These are phyloP conservation scores for Microcebus lehilahytsara DNA, from an alignment of 2,113 vertebrate genomes.

Conservation along the genomic window DNA sequence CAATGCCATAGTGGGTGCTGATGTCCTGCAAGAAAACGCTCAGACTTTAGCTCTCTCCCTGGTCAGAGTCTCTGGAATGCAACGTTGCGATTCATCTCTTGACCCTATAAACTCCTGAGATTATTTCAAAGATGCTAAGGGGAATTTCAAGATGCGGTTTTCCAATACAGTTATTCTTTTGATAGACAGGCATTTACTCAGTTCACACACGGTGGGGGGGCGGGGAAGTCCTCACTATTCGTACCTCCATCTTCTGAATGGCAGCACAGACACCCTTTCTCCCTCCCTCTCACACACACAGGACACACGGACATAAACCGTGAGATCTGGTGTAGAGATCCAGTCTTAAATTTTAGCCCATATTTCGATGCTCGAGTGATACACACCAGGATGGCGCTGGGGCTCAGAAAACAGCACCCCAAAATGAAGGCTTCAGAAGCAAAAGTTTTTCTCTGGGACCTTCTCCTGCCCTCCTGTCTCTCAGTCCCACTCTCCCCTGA, in stretches of 20 bases:
- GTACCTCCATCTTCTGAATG: neutral
- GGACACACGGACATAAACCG: neutral
- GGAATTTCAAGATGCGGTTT: neutral
- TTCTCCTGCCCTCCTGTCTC: no score
- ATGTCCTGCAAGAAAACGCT: neutral
- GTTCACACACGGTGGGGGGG: neutral
- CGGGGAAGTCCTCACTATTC: neutral
- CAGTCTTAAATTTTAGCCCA: neutral
- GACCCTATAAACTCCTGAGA: neutral
- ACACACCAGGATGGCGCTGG: neutral
- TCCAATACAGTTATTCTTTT: neutral
- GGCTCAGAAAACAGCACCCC: no score
- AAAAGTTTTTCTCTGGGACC: no score
- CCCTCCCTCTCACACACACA: neutral
- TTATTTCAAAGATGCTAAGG: neutral
- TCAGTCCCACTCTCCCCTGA: no score
- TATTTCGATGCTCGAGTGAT: no score
- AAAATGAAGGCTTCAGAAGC: no score
- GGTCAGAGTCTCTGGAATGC: neutral
- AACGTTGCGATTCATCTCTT: neutral
- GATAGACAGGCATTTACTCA: neutral
- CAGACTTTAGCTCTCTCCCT: neutral
- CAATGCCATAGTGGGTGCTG: neutral
- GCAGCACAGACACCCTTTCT: no score
- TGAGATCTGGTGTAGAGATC: neutral